Conservation (phyloP, 2,113 vertebrate species). For the Mastomys natalensis region DNA sequence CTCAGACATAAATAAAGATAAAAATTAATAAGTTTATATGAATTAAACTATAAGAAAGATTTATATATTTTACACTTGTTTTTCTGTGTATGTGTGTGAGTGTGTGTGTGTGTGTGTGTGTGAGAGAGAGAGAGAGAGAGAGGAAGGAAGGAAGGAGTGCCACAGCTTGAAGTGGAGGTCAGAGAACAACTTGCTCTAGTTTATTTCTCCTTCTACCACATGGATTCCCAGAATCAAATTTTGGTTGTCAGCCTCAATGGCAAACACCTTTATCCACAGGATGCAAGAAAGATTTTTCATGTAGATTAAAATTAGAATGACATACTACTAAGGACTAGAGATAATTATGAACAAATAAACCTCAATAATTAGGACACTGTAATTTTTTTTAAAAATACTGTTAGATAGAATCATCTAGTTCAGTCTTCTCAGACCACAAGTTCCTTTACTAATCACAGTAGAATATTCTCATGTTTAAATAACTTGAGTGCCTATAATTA, state of each 20-base stretch:
- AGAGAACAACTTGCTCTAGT: background rate
- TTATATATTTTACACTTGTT: background rate
- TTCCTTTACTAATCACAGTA: background rate
- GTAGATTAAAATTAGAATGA: slow-evolving; percentile 38
- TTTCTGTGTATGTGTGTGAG: background rate
- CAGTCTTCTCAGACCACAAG: slow-evolving; percentile 7
- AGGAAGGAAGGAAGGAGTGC: too few species aligned
- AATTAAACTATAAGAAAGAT: slow-evolving; percentile 2
- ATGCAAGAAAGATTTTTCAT: background rate
- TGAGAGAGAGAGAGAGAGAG: too few species aligned
- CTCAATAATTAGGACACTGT: background rate
- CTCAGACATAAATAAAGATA: background rate
- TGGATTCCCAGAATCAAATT: background rate
- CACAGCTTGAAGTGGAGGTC: background rate
- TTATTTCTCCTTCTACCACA: too few species aligned
- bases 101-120: too few species aligned
- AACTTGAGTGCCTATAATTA: slow-evolving; percentile 19
- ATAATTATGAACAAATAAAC: background rate
- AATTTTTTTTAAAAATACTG: slow-evolving; percentile 5
- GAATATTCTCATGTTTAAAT: slow-evolving; percentile 1
- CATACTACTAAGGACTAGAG: background rate
- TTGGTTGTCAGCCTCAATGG: background rate
- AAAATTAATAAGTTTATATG: background rate
- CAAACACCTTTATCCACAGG: background rate
- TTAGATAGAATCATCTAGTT: background rate